Evolutionary conservation across 2,113 vertebrate species (phyloP).

Genomic region (Taxidea taxus): DNA sequence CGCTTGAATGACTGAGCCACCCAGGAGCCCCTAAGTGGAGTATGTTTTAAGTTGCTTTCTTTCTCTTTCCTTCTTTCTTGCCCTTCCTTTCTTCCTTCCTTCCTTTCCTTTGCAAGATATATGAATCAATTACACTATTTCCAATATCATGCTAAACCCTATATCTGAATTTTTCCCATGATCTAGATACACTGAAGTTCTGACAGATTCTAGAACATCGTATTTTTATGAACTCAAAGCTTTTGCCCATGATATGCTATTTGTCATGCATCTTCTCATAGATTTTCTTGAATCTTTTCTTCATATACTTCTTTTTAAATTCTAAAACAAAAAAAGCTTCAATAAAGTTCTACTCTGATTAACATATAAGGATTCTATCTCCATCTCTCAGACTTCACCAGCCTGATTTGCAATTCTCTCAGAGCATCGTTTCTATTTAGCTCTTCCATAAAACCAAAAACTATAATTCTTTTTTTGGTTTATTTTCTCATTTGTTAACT

Average conservation of each 20-base stretch:
- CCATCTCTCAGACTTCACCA: neutral
- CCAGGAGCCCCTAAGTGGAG: neutral
- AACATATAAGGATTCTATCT: neutral
- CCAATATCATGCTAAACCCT: neutral
- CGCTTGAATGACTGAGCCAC: too few relatives aligned
- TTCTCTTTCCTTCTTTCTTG: neutral
- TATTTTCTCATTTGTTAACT: neutral
- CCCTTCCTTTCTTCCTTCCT: fast-evolving
- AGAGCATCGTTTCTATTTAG: neutral
- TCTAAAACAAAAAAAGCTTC: neutral
- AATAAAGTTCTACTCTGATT: neutral
- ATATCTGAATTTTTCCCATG: neutral
- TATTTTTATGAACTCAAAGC: neutral
- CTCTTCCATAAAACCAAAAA: neutral
- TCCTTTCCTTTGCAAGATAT: too few relatives aligned
- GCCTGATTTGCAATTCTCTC: neutral
- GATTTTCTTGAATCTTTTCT: neutral
- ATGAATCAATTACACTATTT: neutral
- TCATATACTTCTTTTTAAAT: neutral
- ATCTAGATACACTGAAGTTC: neutral
- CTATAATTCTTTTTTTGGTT: neutral
- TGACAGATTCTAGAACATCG: neutral
- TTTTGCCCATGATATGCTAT: neutral
- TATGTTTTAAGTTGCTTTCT: neutral
- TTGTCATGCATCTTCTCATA: neutral